A percentile compares a stretch with the other conserved stretches of the same genome.
Conservation (phyloP, 2,797 vertebrate species). For the Ctenosaura bakeri region DNA sequence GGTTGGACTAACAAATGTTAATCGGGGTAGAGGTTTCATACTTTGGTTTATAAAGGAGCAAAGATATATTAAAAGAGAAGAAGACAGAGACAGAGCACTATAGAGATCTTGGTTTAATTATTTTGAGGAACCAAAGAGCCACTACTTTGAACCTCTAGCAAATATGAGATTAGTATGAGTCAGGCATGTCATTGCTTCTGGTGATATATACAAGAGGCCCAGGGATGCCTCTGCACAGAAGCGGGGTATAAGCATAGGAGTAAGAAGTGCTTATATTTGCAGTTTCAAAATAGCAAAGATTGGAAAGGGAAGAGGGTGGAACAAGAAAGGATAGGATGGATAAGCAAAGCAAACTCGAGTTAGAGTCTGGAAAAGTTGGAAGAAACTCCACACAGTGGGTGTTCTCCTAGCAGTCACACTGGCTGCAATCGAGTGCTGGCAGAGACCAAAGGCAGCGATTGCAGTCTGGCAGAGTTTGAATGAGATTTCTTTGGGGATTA, state of each 20-base stretch:
- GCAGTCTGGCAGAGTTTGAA: neutral
- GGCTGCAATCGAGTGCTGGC: neutral
- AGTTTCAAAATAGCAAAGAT: neutral
- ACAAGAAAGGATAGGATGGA: neutral
- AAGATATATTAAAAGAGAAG: no score
- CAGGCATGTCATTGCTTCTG: no score
- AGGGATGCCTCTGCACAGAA: neutral
- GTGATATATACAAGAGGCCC: no score
- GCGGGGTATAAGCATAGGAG: neutral
- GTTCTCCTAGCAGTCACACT: neutral
- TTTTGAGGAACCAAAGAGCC: neutral
- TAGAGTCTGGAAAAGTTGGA: neutral
- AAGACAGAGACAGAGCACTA: neutral
- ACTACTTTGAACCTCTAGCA: neutral
- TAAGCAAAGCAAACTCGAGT: neutral
- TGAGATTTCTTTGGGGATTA: neutral
- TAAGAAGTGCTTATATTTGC: neutral
- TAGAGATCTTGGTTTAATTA: neutral
- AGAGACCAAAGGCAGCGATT: neutral
- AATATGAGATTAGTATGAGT: no score
- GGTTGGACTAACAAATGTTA: no score
- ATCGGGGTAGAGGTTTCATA: no score
- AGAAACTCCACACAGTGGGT: neutral
- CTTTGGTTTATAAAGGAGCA: neutral
- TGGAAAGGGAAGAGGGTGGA: neutral